Evolutionary conservation across 1,140 invertebrate genomes (phyloP).

Genomic region (Aphis gossypii): DNA sequence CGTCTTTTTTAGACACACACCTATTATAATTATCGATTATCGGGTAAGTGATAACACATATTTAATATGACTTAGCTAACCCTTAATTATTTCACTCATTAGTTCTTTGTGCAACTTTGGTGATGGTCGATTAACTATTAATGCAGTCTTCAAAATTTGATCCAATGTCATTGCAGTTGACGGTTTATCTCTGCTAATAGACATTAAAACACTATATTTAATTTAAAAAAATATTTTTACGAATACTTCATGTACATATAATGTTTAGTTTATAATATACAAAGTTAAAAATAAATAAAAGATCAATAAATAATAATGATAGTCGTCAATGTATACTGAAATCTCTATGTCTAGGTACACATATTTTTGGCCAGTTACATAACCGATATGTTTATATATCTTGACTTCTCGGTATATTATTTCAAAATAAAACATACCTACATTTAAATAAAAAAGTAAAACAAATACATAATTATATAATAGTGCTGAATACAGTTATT

Average conservation of each 20-base stretch:
- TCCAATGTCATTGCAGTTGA: neutral
- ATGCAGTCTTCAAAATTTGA: neutral
- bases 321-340: neutral
- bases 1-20: neutral
- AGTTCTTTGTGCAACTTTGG: neutral
- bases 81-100: slow-evolving; percentile 35
- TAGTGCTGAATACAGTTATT: neutral
- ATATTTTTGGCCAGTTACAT: slow-evolving; percentile 20
- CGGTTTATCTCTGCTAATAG: neutral
- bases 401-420: neutral
- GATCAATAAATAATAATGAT: neutral
- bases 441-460: neutral
- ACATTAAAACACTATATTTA: neutral
- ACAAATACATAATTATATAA: neutral
- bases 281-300: neutral
- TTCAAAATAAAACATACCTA: neutral
- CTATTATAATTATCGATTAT: neutral
- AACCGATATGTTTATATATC: neutral
- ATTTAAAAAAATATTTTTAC: neutral
- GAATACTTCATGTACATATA: neutral
- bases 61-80: neutral
- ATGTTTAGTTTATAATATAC: neutral
- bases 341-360: neutral
- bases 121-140: neutral
- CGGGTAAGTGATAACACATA: neutral